These are phyloP conservation scores for Chaitophorus viminalis DNA, from an alignment of 2,888 invertebrate species.

Conservation along the genomic window DNA sequence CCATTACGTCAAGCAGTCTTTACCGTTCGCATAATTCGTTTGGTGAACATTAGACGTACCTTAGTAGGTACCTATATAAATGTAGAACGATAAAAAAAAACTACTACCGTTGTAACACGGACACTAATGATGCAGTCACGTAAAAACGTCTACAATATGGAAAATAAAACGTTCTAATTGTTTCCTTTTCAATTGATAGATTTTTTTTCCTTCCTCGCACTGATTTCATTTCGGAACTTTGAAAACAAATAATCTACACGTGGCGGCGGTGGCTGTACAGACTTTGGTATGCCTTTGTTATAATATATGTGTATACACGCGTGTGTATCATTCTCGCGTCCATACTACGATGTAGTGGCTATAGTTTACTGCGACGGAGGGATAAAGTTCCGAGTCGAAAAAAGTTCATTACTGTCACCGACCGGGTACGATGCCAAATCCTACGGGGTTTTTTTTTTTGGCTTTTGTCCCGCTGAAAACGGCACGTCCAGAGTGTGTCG, in stretches of 20 bases:
- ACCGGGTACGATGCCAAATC: constrained; percentile 19
- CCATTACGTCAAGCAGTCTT: no score
- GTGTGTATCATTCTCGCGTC: neutral
- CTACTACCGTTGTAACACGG: neutral
- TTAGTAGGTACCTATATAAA: no score
- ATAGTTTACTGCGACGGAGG: neutral
- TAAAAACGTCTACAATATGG: neutral
- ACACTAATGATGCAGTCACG: neutral
- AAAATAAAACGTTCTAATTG: neutral
- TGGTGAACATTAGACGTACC: no score
- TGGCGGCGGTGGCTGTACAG: neutral
- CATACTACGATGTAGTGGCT: neutral
- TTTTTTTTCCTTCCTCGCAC: neutral
- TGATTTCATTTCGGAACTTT: neutral
- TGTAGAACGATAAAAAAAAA: neutral
- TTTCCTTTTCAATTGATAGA: neutral
- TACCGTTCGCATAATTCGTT: no score
- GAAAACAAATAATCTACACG: neutral
- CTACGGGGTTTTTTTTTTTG: constrained; percentile 13
- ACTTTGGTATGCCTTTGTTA: neutral
- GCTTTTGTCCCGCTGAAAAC: neutral
- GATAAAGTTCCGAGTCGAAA: constrained; percentile 6
- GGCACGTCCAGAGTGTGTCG: neutral
- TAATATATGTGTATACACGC: neutral
- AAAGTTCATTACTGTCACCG: constrained; percentile 49